Conservation (phyloP, 2,113 vertebrate species). For the Nerophis ophidion region DNA sequence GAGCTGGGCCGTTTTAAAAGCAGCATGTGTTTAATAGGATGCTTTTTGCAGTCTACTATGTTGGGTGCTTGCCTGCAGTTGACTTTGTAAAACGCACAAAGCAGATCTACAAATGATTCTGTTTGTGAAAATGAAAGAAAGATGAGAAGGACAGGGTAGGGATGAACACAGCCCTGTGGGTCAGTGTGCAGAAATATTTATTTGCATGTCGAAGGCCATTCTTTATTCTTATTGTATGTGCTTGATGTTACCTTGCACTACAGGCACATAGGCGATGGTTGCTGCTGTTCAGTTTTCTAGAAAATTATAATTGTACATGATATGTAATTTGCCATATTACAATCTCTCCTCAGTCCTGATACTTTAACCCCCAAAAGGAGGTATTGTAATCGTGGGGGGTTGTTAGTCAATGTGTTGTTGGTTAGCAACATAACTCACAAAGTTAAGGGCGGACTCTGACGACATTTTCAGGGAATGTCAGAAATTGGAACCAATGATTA, state of each 20-base stretch:
- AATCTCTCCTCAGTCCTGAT: no score
- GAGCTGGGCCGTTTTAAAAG: no score
- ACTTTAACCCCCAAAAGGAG: no score
- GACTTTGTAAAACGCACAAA: slow-evolving; percentile 26
- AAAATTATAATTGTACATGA: not conserved
- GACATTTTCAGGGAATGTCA: no score
- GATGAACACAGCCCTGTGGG: slow-evolving; percentile 26
- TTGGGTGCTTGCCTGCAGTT: slow-evolving; percentile 20
- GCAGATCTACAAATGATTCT: slow-evolving; percentile 14
- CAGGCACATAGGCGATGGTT: no score
- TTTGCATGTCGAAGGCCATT: slow-evolving; percentile 1
- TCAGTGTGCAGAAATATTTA: slow-evolving; percentile 10
- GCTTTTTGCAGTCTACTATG: slow-evolving; percentile 36
- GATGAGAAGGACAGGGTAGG: slow-evolving; percentile 13
- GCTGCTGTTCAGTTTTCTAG: not conserved
- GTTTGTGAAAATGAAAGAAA: slow-evolving; percentile 33
- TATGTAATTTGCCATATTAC: not conserved
- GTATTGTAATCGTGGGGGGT: no score
- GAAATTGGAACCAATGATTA: no score
- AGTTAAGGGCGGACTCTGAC: no score
- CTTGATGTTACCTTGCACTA: not conserved
- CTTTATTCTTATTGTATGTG: not conserved
- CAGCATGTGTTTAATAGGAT: slow-evolving; percentile 37
- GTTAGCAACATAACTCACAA: no score
- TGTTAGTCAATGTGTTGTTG: no score